Base-by-base conservation (phyloP, 2,113 vertebrate genomes). In the Beaufortia kweichowensis region DNA sequence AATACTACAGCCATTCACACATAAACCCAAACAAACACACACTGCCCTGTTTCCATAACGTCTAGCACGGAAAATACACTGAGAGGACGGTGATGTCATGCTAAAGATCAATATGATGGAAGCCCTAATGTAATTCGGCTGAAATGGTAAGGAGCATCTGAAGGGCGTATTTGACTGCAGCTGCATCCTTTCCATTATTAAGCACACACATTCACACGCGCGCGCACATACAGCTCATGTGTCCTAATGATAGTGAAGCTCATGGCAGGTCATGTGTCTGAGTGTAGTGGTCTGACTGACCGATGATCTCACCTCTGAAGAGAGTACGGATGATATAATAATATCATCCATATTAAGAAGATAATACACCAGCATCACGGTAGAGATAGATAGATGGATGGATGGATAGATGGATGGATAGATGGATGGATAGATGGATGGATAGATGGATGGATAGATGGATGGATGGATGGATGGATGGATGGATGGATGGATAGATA, bases 71-170 rank as follows among this genome's bases (percentile, higher is more conserved):
- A 55, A 82, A 82, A 79, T 53, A 66, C n/a, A 66, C 53, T 3
- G 53, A 61, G 33, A 56, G 75, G 59, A 73, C 41, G 17, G 41
- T 82, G 81, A 82, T 73, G 74, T 82, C 81, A 82, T 64, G 53
- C 55, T 55, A n/a, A 67, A 39, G 77, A 82, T 82, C 77, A 33
- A 79, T 77, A 72, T 24, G 39, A 48, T 61, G 6, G 41, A 46
- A 33, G 59, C 3, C 77, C 74, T 71, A 79, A 75, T 82, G 81
- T 55, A 67, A 76, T 76, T 50, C 72, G 29, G 53, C 28, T 64
- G 29, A 17, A 71, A 28, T 61, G 72, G 33, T 60, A 26, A 50
- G 35, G 3, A 1, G 33, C 43, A 39, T 61, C 57, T 61, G 71
- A 74, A 74, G 26, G 71, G 71, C 24, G 6, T 31, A 61, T 60